A percentile compares a stretch with the other conserved stretches of the same genome.
phyloP scores from a whole-genome alignment of 2,888 invertebrate species.

The Phengaris alcon region DNA sequence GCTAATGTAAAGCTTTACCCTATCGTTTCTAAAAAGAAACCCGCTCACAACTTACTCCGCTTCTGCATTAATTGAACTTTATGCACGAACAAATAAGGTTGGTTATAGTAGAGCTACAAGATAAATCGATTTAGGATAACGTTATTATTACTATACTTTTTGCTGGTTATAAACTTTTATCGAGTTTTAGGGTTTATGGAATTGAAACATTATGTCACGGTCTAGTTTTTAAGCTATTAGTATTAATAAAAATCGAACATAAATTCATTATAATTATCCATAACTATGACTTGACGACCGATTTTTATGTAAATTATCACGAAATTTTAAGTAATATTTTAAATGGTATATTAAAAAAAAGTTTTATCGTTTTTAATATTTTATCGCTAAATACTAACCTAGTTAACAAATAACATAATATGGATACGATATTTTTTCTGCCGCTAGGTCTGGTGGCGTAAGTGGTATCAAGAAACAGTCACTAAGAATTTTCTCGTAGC shows the following conservation, averaged over 20 bases:
- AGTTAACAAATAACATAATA: background rate
- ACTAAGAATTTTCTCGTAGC: too few relatives aligned
- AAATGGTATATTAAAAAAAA: background rate
- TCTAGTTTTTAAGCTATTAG: slow-evolving; percentile 19
- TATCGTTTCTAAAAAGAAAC: slow-evolving; percentile 31
- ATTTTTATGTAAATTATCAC: background rate
- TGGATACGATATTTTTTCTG: background rate
- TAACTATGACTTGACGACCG: slow-evolving; percentile 10
- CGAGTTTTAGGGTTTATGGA: slow-evolving; percentile 66
- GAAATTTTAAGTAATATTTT: too few relatives aligned
- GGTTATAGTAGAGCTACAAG: slow-evolving; percentile 37
- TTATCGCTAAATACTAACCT: background rate
- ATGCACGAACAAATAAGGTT: slow-evolving; percentile 39
- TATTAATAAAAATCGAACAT: background rate
- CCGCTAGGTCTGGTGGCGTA: too few relatives aligned
- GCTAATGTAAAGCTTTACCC: slow-evolving; percentile 72
- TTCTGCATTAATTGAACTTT: background rate
- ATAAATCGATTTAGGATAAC: slow-evolving; percentile 47
- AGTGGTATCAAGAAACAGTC: too few relatives aligned
- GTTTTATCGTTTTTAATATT: background rate
- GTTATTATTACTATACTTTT: slow-evolving; percentile 65
- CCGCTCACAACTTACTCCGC: background rate
- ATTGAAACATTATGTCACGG: slow-evolving; percentile 62
- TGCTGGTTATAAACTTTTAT: slow-evolving; percentile 61
- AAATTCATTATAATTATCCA: slow-evolving; percentile 17